Percentiles rank a stretch among this genome's conserved stretches.
Evolutionary conservation across 2,113 vertebrate genomes (phyloP).

Genomic region (Pionites leucogaster): DNA sequence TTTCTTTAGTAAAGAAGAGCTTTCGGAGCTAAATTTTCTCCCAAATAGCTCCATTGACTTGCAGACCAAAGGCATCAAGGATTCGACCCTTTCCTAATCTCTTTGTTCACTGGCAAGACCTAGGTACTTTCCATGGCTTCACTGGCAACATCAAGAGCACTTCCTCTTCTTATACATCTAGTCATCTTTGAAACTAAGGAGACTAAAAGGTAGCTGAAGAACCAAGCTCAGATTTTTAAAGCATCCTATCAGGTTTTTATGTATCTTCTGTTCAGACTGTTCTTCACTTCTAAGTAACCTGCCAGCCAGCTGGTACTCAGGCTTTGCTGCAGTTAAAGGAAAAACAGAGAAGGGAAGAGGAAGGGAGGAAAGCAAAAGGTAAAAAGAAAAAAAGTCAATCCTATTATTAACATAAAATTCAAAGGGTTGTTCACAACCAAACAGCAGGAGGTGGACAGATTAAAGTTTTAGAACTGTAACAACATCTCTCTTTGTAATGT

Average conservation of each 20-base stretch:
- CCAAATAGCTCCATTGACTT: not conserved
- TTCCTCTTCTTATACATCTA: not conserved
- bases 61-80: not conserved
- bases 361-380: not conserved
- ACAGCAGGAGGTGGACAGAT: slow-evolving; percentile 37
- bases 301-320: not conserved
- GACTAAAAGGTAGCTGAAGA: not conserved
- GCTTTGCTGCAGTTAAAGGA: not conserved
- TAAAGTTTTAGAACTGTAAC: slow-evolving; percentile 29
- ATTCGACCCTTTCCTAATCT: not conserved
- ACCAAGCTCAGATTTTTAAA: not conserved
- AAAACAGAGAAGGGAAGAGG: not conserved
- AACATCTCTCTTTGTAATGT: not conserved
- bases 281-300: slow-evolving; percentile 22
- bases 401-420: slow-evolving; percentile 42
- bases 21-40: not conserved
- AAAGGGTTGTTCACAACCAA: slow-evolving; percentile 19
- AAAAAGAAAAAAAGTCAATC: not conserved
- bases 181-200: not conserved
- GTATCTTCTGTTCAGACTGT: not conserved
- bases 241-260: not conserved
- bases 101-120: not conserved
- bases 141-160: not conserved
- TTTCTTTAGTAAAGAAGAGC: not conserved
- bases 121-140: not conserved